Evolutionary conservation across 2,888 invertebrate species (phyloP).

Genomic region (Punctoribates punctum): DNA sequence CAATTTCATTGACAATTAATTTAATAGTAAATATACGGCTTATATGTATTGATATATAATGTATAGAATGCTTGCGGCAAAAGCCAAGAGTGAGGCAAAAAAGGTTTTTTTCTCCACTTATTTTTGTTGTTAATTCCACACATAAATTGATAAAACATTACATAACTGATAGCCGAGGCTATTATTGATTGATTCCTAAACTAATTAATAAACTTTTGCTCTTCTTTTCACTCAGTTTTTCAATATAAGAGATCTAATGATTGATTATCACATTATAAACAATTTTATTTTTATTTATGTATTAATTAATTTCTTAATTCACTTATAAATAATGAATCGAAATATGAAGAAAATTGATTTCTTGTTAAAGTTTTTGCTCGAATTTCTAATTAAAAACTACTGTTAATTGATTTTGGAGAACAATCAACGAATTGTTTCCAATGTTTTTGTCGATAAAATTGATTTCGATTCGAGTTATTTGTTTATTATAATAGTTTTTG

Average conservation of each 20-base stretch:
- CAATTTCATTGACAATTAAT: conserved; percentile 14
- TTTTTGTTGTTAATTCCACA: conserved; percentile 16
- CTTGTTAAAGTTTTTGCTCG: no score
- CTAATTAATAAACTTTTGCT: conserved; percentile 16
- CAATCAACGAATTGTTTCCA: no score
- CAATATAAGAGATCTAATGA: not conserved
- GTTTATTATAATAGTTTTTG: not conserved
- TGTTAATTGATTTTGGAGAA: not conserved
- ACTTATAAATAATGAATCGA: not conserved
- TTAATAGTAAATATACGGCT: not conserved
- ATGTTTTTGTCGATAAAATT: not conserved
- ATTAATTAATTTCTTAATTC: not conserved
- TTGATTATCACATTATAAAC: not conserved
- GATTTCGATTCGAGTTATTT: no score
- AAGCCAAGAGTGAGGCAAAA: no score
- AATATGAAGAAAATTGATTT: no score
- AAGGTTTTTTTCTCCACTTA: not conserved
- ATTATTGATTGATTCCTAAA: conserved; percentile 11
- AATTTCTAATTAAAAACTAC: no score
- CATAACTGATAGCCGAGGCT: no score
- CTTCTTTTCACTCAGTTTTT: not conserved
- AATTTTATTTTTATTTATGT: not conserved
- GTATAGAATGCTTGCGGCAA: no score
- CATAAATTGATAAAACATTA: not conserved
- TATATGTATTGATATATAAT: no score